phyloP scores from a whole-genome alignment of 2,888 invertebrate genomes.

The Nematopogon swammerdamellus region DNA sequence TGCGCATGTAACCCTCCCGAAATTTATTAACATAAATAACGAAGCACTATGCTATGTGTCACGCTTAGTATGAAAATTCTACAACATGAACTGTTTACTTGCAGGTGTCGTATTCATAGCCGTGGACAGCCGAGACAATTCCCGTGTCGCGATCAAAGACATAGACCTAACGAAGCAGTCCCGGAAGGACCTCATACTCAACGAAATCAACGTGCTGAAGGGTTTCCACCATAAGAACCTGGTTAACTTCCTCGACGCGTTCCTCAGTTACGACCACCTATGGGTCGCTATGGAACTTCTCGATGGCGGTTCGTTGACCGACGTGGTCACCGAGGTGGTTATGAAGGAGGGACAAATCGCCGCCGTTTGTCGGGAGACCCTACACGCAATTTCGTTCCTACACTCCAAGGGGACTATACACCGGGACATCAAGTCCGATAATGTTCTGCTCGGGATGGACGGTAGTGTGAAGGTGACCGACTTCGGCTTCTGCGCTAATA shows the following conservation, averaged over 20 bases:
- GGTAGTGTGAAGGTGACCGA: conserved; percentile 92
- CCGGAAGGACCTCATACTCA: conserved; percentile 92
- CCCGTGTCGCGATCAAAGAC: conserved; percentile 91
- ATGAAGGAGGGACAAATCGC: conserved; percentile 98
- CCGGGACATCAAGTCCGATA: conserved; percentile 97
- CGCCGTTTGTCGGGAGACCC: conserved; percentile 81
- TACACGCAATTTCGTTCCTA: conserved; percentile 86
- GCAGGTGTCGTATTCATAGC: conserved; percentile 88
- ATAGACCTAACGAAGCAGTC: conserved; percentile 94
- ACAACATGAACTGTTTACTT: too few species aligned
- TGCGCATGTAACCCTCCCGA: too few species aligned
- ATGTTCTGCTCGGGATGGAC: conserved; percentile 90
- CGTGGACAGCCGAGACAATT: conserved; percentile 66
- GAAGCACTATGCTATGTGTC: too few species aligned
- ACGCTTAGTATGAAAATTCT: too few species aligned
- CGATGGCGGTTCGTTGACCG: conserved; percentile 93
- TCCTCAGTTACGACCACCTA: conserved; percentile 85
- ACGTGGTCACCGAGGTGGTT: conserved; percentile 95
- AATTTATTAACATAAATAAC: too few species aligned
- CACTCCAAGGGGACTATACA: conserved; percentile 90
- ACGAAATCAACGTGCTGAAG: conserved; percentile 90
- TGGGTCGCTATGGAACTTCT: conserved; percentile 98
- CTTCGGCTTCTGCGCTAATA: conserved; percentile 98
- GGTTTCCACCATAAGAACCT: conserved; percentile 91
- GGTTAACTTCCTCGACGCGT: conserved; percentile 93